phyloP scores from a whole-genome alignment of 2,797 vertebrate species.

The Enteromius unitaeniatus region DNA sequence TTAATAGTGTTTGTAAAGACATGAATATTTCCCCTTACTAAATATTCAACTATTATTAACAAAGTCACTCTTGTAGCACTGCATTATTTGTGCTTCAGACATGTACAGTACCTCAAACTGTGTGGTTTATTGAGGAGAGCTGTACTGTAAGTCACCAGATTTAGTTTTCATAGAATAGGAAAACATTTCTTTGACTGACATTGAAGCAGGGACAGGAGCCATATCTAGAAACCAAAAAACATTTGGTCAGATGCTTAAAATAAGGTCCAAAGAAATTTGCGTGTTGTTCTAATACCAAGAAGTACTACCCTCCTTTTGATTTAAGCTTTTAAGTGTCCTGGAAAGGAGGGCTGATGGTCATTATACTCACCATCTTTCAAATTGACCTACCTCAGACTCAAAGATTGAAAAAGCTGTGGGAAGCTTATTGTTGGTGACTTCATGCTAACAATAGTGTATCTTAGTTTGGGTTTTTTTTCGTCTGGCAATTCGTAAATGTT shows the following conservation, averaged over 20 bases:
- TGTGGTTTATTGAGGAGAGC: background rate
- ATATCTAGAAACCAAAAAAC: background rate
- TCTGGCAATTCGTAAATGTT: background rate
- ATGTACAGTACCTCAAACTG: background rate
- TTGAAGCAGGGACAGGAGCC: background rate
- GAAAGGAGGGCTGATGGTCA: background rate
- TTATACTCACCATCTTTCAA: background rate
- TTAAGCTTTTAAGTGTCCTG: background rate
- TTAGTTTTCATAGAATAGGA: background rate
- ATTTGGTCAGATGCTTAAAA: background rate
- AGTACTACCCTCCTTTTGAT: background rate
- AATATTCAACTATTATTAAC: slow-evolving; percentile 12
- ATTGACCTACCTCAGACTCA: background rate
- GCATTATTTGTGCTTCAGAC: background rate
- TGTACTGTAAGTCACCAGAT: background rate
- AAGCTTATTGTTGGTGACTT: background rate
- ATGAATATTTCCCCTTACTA: background rate
- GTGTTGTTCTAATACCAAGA: background rate
- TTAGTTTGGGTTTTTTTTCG: background rate
- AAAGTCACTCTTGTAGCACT: background rate
- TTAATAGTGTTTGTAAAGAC: background rate
- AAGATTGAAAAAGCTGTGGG: background rate
- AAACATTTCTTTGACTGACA: background rate
- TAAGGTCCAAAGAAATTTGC: background rate
- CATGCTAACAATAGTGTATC: background rate